Evolutionary conservation across 1,140 invertebrate species (phyloP).

Genomic region (Drosophila tani): DNA sequence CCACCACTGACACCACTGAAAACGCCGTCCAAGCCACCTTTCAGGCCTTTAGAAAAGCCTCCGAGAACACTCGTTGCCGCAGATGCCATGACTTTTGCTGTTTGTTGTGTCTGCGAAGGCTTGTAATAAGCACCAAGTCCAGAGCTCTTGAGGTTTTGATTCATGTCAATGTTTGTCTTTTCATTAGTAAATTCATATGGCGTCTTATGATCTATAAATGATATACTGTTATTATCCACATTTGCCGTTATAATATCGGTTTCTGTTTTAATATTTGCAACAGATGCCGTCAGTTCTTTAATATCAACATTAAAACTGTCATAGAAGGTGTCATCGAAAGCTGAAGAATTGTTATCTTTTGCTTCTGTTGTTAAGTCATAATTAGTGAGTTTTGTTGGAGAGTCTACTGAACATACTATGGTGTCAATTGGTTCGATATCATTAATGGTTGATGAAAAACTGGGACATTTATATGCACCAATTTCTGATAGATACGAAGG

Average conservation of each 20-base stretch:
- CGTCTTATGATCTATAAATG: background rate
- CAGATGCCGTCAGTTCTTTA: slow-evolving; percentile 54
- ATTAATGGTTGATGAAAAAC: background rate
- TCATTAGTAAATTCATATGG: background rate
- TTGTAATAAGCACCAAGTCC: slow-evolving; percentile 51
- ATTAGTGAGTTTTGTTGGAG: background rate
- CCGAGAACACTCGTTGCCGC: slow-evolving; percentile 64
- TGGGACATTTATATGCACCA: background rate
- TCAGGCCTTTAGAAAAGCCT: slow-evolving; percentile 77
- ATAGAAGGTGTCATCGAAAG: slow-evolving; percentile 78
- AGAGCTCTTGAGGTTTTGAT: slow-evolving; percentile 14
- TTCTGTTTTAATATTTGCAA: slow-evolving; percentile 34
- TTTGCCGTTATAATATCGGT: slow-evolving; percentile 10
- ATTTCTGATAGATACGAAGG: slow-evolving; percentile 15
- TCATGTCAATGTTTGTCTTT: slow-evolving; percentile 17
- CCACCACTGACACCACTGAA: slow-evolving; percentile 55
- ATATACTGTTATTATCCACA: background rate
- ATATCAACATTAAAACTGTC: slow-evolving; percentile 80
- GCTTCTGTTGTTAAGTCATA: background rate
- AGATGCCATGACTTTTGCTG: slow-evolving; percentile 37
- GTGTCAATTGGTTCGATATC: slow-evolving; percentile 17
- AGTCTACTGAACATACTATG: slow-evolving; percentile 23
- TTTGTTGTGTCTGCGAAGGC: slow-evolving; percentile 33
- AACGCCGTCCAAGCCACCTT: slow-evolving; percentile 74
- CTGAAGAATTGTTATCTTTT: background rate